These are phyloP conservation scores for Charadrius vociferus DNA, from an alignment of 2,113 vertebrate genomes.

Conservation along the genomic window DNA sequence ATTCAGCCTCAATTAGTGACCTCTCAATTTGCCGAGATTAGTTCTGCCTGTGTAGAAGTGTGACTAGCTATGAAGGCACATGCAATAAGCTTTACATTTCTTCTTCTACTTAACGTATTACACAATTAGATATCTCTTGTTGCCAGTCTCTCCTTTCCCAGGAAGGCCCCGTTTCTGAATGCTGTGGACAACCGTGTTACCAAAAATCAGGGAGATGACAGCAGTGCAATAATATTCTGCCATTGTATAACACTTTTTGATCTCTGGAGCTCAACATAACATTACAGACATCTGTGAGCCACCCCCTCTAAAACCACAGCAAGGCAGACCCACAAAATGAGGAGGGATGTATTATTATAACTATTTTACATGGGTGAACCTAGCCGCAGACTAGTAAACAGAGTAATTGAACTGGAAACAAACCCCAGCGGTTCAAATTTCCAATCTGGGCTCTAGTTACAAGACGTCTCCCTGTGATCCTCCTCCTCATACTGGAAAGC, in stretches of 20 bases:
- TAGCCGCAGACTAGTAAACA: neutral
- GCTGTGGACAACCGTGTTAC: fast-evolving
- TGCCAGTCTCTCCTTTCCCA: neutral
- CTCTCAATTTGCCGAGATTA: conserved; percentile 17
- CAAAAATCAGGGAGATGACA: neutral
- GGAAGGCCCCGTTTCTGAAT: neutral
- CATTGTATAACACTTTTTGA: neutral
- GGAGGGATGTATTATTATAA: neutral
- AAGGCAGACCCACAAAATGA: neutral
- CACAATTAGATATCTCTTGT: neutral
- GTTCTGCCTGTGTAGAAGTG: neutral
- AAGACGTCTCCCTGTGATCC: neutral
- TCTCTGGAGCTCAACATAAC: neutral
- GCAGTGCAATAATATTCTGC: neutral
- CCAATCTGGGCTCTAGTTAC: neutral
- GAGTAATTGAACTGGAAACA: neutral
- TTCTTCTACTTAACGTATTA: neutral
- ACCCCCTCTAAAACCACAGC: neutral
- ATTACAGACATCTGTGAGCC: neutral
- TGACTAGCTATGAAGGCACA: neutral
- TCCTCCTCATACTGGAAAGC: conserved; percentile 23
- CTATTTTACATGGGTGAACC: neutral
- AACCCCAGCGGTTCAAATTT: neutral
- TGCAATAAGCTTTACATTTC: neutral
- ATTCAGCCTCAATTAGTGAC: conserved; percentile 4